phyloP scores from a whole-genome alignment of 2,113 vertebrate genomes.

The Poeciliopsis prolifica region DNA sequence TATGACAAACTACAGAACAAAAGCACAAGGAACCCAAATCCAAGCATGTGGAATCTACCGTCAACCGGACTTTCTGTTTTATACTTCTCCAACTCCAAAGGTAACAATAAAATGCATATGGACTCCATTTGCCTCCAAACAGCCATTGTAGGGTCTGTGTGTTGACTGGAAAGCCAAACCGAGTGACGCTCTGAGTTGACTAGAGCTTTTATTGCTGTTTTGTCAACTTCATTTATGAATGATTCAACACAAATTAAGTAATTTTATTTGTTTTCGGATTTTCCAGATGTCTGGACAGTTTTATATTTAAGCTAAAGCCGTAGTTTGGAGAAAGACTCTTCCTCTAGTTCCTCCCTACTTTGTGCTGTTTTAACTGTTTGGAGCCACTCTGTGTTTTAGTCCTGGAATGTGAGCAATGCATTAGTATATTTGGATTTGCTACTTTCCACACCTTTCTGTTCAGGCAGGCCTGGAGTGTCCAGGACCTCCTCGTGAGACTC shows the following conservation, averaged over 20 bases:
- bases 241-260: no score
- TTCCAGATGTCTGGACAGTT: no score
- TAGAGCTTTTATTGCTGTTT: not conserved
- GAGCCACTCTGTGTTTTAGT: constrained; percentile 41
- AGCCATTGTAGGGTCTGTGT: not conserved
- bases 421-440: constrained; percentile 33
- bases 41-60: no score
- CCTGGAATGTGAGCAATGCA: constrained; percentile 49
- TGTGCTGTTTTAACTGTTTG: constrained; percentile 23
- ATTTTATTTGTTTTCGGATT: no score
- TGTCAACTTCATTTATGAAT: no score
- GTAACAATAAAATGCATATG: not conserved
- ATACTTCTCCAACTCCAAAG: not conserved
- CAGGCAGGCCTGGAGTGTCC: constrained; percentile 50
- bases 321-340: not conserved
- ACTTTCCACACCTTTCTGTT: constrained; percentile 26
- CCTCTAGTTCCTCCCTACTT: constrained; percentile 2
- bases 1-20: no score
- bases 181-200: not conserved
- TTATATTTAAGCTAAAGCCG: no score
- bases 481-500: constrained; percentile 59
- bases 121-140: not conserved
- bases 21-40: no score
- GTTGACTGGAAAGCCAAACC: not conserved
- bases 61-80: not conserved